Percentiles rank a stretch among this genome's conserved stretches.
These are phyloP conservation scores for Mobula hypostoma DNA, from an alignment of 2,113 vertebrate genomes.

Conservation along the genomic window DNA sequence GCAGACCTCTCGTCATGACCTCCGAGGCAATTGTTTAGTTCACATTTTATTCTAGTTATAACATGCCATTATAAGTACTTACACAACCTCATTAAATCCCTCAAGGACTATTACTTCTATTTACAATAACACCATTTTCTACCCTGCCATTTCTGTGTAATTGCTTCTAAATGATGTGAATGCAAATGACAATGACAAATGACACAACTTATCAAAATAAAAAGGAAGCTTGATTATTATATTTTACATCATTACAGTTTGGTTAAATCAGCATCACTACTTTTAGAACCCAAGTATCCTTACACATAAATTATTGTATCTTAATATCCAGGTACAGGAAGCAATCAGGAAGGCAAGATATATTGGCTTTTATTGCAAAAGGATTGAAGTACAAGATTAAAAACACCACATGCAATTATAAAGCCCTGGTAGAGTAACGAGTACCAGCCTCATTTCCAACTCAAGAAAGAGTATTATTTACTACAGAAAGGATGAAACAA, in stretches of 20 bases:
- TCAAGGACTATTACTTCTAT: background rate
- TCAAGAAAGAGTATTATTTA: too few relatives aligned
- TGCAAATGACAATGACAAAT: constrained; percentile 9
- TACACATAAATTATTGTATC: too few relatives aligned
- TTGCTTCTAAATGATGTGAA: background rate
- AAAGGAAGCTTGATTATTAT: background rate
- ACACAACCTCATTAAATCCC: background rate
- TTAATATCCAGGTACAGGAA: too few relatives aligned
- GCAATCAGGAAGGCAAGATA: too few relatives aligned
- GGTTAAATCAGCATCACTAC: background rate
- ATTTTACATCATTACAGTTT: background rate
- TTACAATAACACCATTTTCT: background rate
- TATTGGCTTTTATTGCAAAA: too few relatives aligned
- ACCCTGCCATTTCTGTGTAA: background rate
- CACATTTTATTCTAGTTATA: background rate
- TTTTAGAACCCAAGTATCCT: too few relatives aligned
- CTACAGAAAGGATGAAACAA: too few relatives aligned
- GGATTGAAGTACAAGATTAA: too few relatives aligned
- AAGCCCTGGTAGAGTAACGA: too few relatives aligned
- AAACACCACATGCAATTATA: too few relatives aligned
- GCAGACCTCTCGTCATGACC: background rate
- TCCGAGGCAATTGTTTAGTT: background rate
- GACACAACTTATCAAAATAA: background rate
- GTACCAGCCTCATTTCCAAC: too few relatives aligned
- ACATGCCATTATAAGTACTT: background rate